Base-by-base conservation (phyloP, 53 echinoderm and acorn worm genomes). In the Patiria pectinifera region DNA sequence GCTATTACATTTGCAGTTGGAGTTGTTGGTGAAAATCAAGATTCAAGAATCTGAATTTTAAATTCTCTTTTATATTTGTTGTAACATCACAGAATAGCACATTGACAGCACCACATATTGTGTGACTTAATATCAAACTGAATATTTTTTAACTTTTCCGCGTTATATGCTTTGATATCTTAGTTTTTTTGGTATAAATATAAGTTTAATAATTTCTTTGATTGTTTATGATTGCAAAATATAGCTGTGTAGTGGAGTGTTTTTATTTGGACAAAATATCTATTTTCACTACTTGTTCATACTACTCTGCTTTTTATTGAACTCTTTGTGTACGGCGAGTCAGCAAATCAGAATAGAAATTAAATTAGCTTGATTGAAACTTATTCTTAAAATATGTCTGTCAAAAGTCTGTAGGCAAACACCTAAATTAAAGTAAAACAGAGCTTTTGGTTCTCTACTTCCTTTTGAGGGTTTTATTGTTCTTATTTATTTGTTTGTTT, bases 211-310 rank as follows among this genome's bases (percentile, higher is more conserved):
- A 4, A 24, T 71, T 21, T 13, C 10, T 62, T 77, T 79, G 21
- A 35, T 35, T 35, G 35, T 35, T 35, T 35, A 35, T 35, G 35
- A 35, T 35, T 35, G 35, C 35, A 35, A 35, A 35, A 35, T 35
- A 35, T 45, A 81, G 80, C 80, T 89, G 80, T 89, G 62, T 45
- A 89, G 80, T 89, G 62, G 90, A 80, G 59, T 78, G 25, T 49
- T 87, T 81, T 69, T 80, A 45, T 15, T 66, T 84, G 63, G 84
- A 84, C 66, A n/a, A 35, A 0, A 25, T 62, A 62, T 84, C 62
- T 84, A 84, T 84, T 84, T 84, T 84, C 62, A 63, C 66, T 84
- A 66, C 84, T 35, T 35, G 35, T 35, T 35, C 35, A 35, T 35
- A 35, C 1, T 35, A 35, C 35, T 35, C 35, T 43, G 10, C 24